Base-by-base conservation (phyloP, 2,797 vertebrate genomes). In the Sebastes umbrosus region DNA sequence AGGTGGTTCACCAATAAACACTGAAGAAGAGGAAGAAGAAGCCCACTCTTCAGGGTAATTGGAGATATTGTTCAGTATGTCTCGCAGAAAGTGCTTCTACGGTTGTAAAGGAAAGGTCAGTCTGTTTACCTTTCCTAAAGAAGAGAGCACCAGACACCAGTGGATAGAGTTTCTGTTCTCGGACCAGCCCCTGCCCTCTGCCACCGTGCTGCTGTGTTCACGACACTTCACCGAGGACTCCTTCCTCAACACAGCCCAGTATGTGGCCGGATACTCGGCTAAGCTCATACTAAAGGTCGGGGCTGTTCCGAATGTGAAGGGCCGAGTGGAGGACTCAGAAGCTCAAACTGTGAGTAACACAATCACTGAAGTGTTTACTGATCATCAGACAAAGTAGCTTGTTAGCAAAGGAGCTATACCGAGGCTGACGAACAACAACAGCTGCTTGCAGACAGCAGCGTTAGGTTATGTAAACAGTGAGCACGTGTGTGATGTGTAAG, bases 1-100 rank as follows among this genome's bases (percentile, higher is more conserved):
- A n/a, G 0, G 0, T 52, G 1, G 46, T 52, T 52, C 0, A n/a
- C 46, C 46, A 9, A 52, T 52, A 52, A 20, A 52, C 46, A 52
- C 46, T 52, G 20, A 52, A 52, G 46, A 50, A 50, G 46, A 50
- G 0, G 46, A 46, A 20, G 46, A 8, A 46, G 16, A 1, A 46
- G 36, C 0, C 8, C 20, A 58, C 0, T 27, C 2, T 39, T 39
- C 36, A 14, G 25, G 4, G 24, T 16, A 27, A 27, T 58, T 11
- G 24, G 6, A 58, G 12, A 58, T 27, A 12, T 24, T 58, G 57
- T 58, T 27, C 24, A 58, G 13, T 27, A 58, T 27, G 24, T 58
- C 57, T 58, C 57, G 24, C 57, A 58, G 57, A 58, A 58, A 58
- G 57, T 58, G 25, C 25, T 14, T 58, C 27, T 58, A 14, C 24